Base-by-base conservation (phyloP, 2,113 vertebrate genomes). In the Pungitius pungitius region DNA sequence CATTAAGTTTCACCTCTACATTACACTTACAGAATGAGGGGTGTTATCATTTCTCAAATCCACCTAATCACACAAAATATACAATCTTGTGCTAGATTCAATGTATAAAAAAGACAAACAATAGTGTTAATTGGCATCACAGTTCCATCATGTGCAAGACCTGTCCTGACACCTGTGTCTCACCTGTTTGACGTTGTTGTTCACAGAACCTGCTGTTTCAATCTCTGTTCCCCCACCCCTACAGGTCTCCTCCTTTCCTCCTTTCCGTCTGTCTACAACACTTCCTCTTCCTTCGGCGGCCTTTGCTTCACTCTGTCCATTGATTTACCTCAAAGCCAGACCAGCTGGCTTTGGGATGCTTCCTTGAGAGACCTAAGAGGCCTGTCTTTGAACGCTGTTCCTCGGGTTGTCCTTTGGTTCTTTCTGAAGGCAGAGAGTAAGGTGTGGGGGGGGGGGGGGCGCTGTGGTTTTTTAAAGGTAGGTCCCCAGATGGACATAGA, bases 301-400 rank as follows among this genome's bases (percentile, higher is more conserved):
- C 57, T 86, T 78, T 80, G 77, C 83, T 42, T 80, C 67, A 60
- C 63, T 68, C 66, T 73, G 56, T 77, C 84, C 84, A 83, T 88
- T 59, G 62, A 85, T 86, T 80, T 85, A 81, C 78, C 88, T 90
- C 90, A 93, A 93, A 94, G 92, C 92, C 92, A 91, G 92, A 91
- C 91, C 93, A 94, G 94, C 94, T 94, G 94, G 92, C 94, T 93
- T 90, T 90, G 85, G 88, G 88, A 93, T 90, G 90, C 86, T 88
- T 89, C 90, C 92, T 83, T 91, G 83, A 82, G 89, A 84, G 92
- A 92, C 91, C 88, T 81, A 57, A 80, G 93, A 95, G 94, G 94
- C 92, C 93, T 86, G 87, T 87, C 87, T 88, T 92, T 85, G 89
- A 94, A 92, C 89, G 91, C 86, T 87, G 83, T 87, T 90, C 80